Percentiles rank a stretch among this genome's conserved stretches.
These are phyloP conservation scores for Unio delphinus DNA, from an alignment of 2,888 invertebrate species.

Conservation along the genomic window DNA sequence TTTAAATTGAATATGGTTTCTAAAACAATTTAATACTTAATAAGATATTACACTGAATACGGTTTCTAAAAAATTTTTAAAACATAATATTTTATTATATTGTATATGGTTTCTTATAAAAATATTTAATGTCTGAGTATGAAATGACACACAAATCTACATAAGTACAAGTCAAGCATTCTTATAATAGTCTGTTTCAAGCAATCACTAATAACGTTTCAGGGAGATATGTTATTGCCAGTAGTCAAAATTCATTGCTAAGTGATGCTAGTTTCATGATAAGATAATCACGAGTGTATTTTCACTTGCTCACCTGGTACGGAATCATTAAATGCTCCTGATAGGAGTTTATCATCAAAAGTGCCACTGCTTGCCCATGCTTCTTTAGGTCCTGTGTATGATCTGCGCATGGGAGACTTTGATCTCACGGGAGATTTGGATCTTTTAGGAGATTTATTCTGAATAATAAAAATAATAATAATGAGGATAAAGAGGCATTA, in stretches of 20 bases:
- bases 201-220: too few relatives aligned
- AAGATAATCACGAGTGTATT: not conserved
- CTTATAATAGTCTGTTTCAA: too few relatives aligned
- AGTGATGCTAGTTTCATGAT: not conserved
- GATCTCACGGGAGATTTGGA: conserved; percentile 24
- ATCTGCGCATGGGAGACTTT: conserved; percentile 28
- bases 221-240: too few relatives aligned
- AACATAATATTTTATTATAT: not conserved
- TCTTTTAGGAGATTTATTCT: conserved; percentile 37
- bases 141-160: too few relatives aligned
- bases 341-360: conserved; percentile 11
- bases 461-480: conserved; percentile 7
- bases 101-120: not conserved
- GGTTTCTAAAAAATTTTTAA: not conserved
- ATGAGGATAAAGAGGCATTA: not conserved
- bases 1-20: not conserved
- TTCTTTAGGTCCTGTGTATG: conserved; percentile 36
- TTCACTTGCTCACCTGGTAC: conserved; percentile 17
- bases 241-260: too few relatives aligned
- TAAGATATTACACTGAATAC: too few relatives aligned
- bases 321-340: conserved; percentile 16
- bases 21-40: not conserved
- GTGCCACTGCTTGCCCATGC: conserved; percentile 53
- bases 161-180: too few relatives aligned
- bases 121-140: not conserved